Base-by-base conservation (phyloP, 2,888 invertebrate species). In the Neoascia interrupta region DNA sequence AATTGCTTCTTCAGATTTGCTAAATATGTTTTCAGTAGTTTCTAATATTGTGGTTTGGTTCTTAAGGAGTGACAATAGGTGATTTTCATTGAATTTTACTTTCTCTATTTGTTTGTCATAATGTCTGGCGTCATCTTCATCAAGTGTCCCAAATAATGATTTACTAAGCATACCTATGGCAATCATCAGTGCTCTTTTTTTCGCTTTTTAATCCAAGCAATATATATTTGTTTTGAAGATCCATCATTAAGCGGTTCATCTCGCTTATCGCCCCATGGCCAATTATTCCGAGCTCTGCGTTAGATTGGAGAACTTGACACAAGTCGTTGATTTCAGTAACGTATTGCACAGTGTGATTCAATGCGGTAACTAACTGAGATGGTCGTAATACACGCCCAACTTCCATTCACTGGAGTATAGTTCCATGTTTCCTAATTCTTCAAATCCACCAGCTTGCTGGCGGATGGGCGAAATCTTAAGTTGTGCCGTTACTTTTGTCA, bases 41-140 rank as follows among this genome's bases (percentile, higher is more conserved):
- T 53, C 53, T n/a, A 53, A 11, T 4, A 53, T 34, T 1, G 36
- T 3, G n/a, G 53, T 53, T 21, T 53, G 53, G 3, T 53, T 53
- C 11, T 36, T 36, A 11, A 36, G 10, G 2, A 53, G 10, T 3
- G 53, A 3, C 6, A 53, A 19, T 19, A 53, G 4, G 36, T 53
- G 36, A 5, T 19, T 10, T 31, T 36, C 36, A 4, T 53, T 19
- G 11, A 5, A 10, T 21, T 36, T 53, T 3, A 36, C 3, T 19
- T 53, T 53, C n/a, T 34, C 34, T 3, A 8, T 13, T 13, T 37
- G 37, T 37, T 37, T 37, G 13, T 13, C 13, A 11, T 31, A 31
- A 15, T 5, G 11, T 31, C 15, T 51, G 28, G 51, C 51, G 31
- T 3, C 8, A 3, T 31, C 26, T 26, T 4, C 8, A 8, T 26